Percentiles rank a stretch among this genome's conserved stretches.
Evolutionary conservation across 2,113 vertebrate genomes (phyloP).

Genomic region (Podarcis raffonei): DNA sequence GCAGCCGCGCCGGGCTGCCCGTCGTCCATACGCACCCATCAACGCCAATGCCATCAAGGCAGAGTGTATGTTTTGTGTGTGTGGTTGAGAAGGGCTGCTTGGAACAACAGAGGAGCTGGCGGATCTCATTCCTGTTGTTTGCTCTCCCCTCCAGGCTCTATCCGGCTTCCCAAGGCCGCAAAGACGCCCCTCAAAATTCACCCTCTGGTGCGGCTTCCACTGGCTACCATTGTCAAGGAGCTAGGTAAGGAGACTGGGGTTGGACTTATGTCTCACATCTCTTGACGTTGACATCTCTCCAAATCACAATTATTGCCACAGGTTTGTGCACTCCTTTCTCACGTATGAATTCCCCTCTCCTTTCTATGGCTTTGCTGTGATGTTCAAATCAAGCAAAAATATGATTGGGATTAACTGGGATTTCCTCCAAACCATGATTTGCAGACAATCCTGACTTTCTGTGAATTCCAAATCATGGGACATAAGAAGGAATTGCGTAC

Average conservation of each 20-base stretch:
- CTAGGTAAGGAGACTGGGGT: slow-evolving; percentile 76
- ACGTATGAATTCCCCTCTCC: too few species aligned
- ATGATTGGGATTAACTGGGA: background rate
- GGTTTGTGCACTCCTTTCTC: background rate
- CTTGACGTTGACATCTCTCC: too few species aligned
- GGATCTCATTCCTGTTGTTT: background rate
- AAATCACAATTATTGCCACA: background rate
- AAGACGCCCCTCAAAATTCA: slow-evolving; percentile 86
- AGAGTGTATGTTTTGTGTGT: slow-evolving; percentile 80
- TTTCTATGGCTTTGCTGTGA: background rate
- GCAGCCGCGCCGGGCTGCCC: slow-evolving; percentile 88
- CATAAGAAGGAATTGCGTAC: background rate
- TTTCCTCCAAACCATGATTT: background rate
- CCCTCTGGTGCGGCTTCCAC: slow-evolving; percentile 81
- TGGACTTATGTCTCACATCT: too few species aligned
- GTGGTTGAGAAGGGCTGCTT: background rate
- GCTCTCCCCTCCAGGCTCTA: slow-evolving; percentile 80
- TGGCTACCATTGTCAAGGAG: slow-evolving; percentile 89
- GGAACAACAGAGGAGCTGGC: background rate
- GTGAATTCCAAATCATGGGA: background rate
- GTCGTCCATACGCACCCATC: slow-evolving; percentile 92
- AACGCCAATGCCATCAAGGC: slow-evolving; percentile 94
- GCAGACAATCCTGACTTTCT: background rate
- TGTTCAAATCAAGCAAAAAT: background rate
- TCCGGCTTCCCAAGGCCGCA: slow-evolving; percentile 89